Evolutionary conservation across 35 echinoderm and acorn worm species (phyloP).

Genomic region (Ophioderma brevispina): DNA sequence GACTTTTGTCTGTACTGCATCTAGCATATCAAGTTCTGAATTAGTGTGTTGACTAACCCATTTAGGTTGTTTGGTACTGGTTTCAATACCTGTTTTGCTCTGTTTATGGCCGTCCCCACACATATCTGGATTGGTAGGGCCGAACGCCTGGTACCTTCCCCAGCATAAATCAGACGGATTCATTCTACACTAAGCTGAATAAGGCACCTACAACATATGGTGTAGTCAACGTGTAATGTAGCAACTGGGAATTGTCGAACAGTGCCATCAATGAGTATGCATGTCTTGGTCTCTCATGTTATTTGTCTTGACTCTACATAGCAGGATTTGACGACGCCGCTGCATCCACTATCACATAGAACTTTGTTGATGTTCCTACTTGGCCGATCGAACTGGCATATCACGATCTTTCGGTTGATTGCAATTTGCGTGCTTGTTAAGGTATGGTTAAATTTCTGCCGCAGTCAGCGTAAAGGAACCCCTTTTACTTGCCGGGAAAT

Average conservation of each 20-base stretch:
- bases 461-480: no score
- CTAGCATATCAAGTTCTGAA: background rate
- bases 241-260: conserved; percentile 55
- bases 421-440: no score
- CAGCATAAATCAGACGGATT: conserved; percentile 67
- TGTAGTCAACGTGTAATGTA: conserved; percentile 52
- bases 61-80: background rate
- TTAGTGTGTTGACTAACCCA: background rate
- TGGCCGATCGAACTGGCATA: no score
- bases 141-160: conserved; percentile 61
- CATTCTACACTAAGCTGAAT: conserved; percentile 59
- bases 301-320: conserved; percentile 50
- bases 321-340: conserved; percentile 25
- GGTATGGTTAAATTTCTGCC: no score
- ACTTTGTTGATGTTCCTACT: no score
- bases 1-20: conserved; percentile 33
- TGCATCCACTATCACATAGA: conserved; percentile 76
- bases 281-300: conserved; percentile 29
- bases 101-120: background rate
- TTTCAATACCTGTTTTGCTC: no score
- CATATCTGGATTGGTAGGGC: conserved; percentile 62
- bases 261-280: conserved; percentile 72
- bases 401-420: no score
- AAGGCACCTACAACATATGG: conserved; percentile 62
- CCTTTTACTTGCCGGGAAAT: no score